phyloP scores from a whole-genome alignment of 1,140 invertebrate genomes.

The Leguminivora glycinivorella region DNA sequence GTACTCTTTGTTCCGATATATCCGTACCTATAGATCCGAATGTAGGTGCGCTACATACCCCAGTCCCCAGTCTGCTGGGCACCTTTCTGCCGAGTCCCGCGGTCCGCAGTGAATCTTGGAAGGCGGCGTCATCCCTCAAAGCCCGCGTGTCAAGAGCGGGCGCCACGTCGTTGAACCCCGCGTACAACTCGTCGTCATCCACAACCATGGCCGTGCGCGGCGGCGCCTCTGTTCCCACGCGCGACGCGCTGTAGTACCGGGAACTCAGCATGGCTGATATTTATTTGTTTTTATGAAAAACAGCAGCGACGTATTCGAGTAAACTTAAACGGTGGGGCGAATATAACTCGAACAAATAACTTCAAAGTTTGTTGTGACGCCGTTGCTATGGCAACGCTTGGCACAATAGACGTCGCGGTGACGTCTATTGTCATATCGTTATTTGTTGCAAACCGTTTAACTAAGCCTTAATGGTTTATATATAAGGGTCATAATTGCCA shows the following conservation, averaged over 20 bases:
- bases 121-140: slow-evolving; percentile 65
- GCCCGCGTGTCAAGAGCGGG: slow-evolving; percentile 69
- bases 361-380: slow-evolving; percentile 68
- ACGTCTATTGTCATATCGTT: neutral
- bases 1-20: too few relatives aligned
- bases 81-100: slow-evolving; percentile 66
- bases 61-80: slow-evolving; percentile 65
- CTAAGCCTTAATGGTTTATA: too few relatives aligned
- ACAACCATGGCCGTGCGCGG: slow-evolving; percentile 58
- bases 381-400: slow-evolving; percentile 56
- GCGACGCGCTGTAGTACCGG: slow-evolving; percentile 56
- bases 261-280: slow-evolving; percentile 57
- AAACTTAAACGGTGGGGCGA: neutral
- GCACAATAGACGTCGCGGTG: slow-evolving; percentile 18
- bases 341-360: slow-evolving; percentile 1
- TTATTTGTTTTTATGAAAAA: neutral
- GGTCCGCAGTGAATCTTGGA: slow-evolving; percentile 68
- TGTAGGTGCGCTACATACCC: slow-evolving; percentile 40
- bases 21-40: too few relatives aligned
- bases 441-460: too few relatives aligned
- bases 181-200: slow-evolving; percentile 70
- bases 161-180: slow-evolving; percentile 72
- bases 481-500: too few relatives aligned
- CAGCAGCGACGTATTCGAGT: neutral
- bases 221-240: slow-evolving; percentile 53